A percentile compares a stretch with the other conserved stretches of the same genome.
These are phyloP conservation scores for Philhelius pedissequus DNA, from an alignment of 2,888 invertebrate species.

Conservation along the genomic window DNA sequence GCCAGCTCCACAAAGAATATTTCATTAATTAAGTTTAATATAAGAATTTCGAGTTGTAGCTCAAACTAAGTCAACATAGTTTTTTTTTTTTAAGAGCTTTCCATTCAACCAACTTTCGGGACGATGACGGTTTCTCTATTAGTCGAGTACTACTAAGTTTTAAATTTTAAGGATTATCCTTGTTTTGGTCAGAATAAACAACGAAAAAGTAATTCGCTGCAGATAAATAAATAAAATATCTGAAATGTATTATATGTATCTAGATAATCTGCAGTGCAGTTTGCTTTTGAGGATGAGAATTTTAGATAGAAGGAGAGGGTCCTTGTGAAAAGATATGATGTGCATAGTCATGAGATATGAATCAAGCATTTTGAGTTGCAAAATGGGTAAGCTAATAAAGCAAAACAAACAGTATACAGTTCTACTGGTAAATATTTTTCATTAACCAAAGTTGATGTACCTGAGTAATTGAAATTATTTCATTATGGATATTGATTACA, in stretches of 20 bases:
- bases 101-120: conserved; percentile 28
- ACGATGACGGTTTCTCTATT: not conserved
- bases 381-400: not conserved
- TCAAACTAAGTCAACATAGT: conserved; percentile 48
- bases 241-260: not conserved
- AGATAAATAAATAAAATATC: conserved; percentile 37
- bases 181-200: conserved; percentile 35
- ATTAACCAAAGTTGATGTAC: not conserved
- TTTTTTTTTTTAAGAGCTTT: not conserved
- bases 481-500: not conserved
- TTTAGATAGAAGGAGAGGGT: not conserved
- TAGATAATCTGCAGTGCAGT: conserved; percentile 13
- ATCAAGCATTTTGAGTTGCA: not conserved
- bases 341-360: not conserved
- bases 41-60: conserved; percentile 35
- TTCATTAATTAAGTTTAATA: conserved; percentile 54
- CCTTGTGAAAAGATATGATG: not conserved
- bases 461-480: not conserved
- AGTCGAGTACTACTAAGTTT: not conserved
- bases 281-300: not conserved
- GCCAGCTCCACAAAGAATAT: conserved; percentile 24
- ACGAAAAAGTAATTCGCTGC: conserved; percentile 30
- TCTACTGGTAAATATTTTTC: not conserved
- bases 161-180: not conserved
- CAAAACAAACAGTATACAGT: not conserved